phyloP scores from a whole-genome alignment of 2,888 invertebrate species.

The Pomacea canaliculata region DNA sequence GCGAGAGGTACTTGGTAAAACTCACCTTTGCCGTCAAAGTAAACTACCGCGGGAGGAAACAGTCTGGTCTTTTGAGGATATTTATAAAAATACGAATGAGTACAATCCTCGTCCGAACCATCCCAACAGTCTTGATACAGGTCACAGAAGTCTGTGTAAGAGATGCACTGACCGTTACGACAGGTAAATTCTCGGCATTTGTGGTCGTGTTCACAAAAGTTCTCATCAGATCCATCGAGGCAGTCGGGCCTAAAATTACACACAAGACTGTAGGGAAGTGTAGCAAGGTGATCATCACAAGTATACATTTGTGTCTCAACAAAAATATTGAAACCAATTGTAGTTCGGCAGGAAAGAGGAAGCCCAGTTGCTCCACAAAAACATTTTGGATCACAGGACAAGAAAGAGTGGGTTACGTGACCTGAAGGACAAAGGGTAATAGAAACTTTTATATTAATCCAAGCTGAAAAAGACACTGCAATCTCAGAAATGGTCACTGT shows the following conservation, averaged over 20 bases:
- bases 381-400: slow-evolving; percentile 8
- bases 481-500: no score
- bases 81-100: not conserved
- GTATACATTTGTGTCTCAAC: not conserved
- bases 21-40: not conserved
- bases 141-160: not conserved
- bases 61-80: not conserved
- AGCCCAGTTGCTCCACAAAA: not conserved
- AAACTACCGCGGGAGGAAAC: not conserved
- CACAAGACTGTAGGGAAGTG: slow-evolving; percentile 8
- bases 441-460: not conserved
- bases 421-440: slow-evolving; percentile 1
- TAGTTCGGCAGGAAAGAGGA: not conserved
- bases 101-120: slow-evolving; percentile 8
- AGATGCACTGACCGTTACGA: slow-evolving; percentile 11
- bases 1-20: not conserved
- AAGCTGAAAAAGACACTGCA: no score
- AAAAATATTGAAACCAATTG: not conserved
- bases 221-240: slow-evolving; percentile 15
- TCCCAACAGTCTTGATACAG: slow-evolving; percentile 7
- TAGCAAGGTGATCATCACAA: slow-evolving; percentile 4
- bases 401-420: slow-evolving; percentile 2
- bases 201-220: not conserved
- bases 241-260: slow-evolving; percentile 20
- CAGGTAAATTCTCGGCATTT: slow-evolving; percentile 5